Conservation (phyloP, 2,797 vertebrate genomes). For the Zenarchopterus dispar region DNA sequence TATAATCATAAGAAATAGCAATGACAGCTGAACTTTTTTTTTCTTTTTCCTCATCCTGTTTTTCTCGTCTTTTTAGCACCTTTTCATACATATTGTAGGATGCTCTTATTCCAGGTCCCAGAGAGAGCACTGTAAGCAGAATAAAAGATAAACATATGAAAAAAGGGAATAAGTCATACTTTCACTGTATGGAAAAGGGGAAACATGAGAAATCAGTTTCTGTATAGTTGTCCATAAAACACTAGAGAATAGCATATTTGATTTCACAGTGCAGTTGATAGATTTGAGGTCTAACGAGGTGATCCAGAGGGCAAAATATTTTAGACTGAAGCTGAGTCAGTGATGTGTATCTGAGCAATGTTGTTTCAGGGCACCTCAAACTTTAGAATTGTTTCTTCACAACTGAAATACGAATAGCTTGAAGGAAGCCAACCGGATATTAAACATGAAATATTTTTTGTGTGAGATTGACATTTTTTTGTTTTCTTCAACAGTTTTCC, state of each 20-base stretch:
- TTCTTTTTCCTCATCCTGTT: too few species aligned
- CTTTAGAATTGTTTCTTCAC: constrained; percentile 49
- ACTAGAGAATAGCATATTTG: neutral
- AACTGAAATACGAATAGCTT: constrained; percentile 52
- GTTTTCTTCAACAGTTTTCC: constrained; percentile 44
- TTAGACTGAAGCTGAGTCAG: constrained; percentile 19
- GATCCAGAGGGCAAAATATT: constrained; percentile 31
- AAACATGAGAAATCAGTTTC: neutral
- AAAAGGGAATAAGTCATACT: neutral
- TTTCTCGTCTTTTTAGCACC: too few species aligned
- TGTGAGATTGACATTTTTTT: constrained; percentile 64
- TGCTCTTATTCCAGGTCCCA: too few species aligned
- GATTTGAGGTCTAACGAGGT: constrained; percentile 15
- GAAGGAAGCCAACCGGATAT: constrained; percentile 64
- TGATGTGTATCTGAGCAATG: constrained; percentile 45
- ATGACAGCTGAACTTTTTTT: too few species aligned
- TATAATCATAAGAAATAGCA: too few species aligned
- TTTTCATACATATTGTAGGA: too few species aligned
- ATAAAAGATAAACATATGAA: too few species aligned
- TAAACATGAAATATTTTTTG: constrained; percentile 70
- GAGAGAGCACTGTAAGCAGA: too few species aligned
- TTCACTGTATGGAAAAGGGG: neutral
- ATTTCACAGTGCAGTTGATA: constrained; percentile 20
- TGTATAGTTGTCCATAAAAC: neutral
- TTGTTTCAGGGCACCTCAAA: constrained; percentile 57